Evolutionary conservation across 2,888 invertebrate genomes (phyloP).

Genomic region (Nasonovia ribisnigri): DNA sequence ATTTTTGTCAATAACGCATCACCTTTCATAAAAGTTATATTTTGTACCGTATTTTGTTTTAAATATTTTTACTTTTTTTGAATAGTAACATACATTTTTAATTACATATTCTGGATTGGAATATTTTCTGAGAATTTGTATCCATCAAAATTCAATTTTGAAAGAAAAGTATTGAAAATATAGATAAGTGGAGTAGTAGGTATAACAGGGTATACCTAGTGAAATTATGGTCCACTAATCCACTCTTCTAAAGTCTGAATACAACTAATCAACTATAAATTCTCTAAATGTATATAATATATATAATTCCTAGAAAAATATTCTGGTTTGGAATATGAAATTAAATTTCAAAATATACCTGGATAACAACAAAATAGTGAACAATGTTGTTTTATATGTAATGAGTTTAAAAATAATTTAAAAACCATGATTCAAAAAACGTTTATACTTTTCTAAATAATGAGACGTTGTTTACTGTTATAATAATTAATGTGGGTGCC

Average conservation of each 20-base stretch:
- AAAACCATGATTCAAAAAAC: neutral
- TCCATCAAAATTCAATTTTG: neutral
- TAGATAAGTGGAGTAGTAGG: neutral
- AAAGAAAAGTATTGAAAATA: neutral
- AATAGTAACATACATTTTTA: neutral
- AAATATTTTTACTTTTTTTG: neutral
- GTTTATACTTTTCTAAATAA: neutral
- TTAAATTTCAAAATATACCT: neutral
- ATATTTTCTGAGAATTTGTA: neutral
- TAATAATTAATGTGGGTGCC: neutral
- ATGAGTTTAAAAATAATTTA: neutral
- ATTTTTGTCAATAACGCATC: neutral
- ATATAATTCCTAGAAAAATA: neutral
- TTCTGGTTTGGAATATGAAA: neutral
- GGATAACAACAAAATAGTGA: neutral
- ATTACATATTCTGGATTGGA: neutral
- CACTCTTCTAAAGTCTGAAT: neutral
- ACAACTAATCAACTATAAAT: neutral
- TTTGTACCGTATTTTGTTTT: neutral
- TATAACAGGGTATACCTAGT: neutral
- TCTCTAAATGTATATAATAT: neutral
- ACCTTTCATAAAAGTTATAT: neutral
- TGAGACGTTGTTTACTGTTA: neutral
- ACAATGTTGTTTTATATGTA: neutral
- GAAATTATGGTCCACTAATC: neutral